Evolutionary conservation across 2,113 vertebrate genomes (phyloP).

Genomic region (Sylvicapra grimmia): DNA sequence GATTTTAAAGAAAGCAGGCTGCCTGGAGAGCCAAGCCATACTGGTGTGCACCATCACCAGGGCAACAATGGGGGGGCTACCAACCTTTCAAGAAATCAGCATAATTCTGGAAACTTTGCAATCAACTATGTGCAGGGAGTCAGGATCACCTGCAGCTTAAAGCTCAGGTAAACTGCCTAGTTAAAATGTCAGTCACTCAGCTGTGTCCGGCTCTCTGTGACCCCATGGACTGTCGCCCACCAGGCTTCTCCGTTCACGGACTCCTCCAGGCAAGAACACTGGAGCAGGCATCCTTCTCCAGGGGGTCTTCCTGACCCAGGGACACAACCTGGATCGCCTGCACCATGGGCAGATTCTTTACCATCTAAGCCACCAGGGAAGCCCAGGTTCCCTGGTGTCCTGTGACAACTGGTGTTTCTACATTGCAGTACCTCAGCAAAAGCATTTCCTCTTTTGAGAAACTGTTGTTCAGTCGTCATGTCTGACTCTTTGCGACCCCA

Average conservation of each 20-base stretch:
- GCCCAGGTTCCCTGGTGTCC: background rate
- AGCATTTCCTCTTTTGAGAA: background rate
- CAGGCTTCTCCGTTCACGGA: background rate
- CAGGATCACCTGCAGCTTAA: background rate
- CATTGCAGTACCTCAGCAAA: background rate
- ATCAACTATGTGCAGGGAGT: background rate
- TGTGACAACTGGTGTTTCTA: background rate
- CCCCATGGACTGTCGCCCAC: background rate
- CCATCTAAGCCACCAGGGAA: background rate
- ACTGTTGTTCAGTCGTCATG: background rate
- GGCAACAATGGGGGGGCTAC: no score
- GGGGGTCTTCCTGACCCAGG: background rate
- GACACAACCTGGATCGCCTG: background rate
- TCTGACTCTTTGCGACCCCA: background rate
- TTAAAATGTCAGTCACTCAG: background rate
- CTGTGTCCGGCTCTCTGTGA: background rate
- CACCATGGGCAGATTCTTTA: background rate
- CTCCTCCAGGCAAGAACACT: background rate
- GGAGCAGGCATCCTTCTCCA: background rate
- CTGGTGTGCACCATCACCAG: fast-evolving
- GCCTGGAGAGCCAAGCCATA: no score
- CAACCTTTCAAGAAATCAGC: background rate
- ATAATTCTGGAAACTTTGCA: background rate
- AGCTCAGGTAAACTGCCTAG: background rate
- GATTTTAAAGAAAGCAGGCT: background rate